Evolutionary conservation across 1,140 invertebrate genomes (phyloP), one percentile per base, ranked within the genome.

Genomic region (Elysia chlorotica): DNA sequence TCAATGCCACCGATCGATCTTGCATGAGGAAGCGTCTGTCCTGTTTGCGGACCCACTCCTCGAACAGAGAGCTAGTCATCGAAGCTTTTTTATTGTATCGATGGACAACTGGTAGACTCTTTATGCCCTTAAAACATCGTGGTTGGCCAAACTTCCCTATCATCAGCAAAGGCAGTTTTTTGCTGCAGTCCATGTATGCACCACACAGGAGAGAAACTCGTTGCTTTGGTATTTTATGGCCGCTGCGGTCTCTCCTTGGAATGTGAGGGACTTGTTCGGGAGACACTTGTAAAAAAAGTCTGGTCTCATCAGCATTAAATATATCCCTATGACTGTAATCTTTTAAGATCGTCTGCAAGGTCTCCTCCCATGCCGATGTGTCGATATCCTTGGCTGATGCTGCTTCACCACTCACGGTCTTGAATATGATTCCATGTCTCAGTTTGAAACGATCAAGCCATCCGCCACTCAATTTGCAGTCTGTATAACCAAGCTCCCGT

Each of bases 61-160:
- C 62, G 28, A 65, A 65, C 4, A 65, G 33, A 17, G 6, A 5
- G 28, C 28, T 33, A 31, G 62, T 65, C 62, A 65, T 35, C 62
- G 6, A 35, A 31, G 62, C 62, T 36, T 65, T 65, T 31, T 23
- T 36, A 23, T 35, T 65, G 33, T 4, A 33, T 14, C 31, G 5
- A 23, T 65, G 35, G 14, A 31, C 35, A 5, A 35, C 62, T 30
- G 62, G 62, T 14, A 65, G 33, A 19, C 14, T 30, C 5, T 65
- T 65, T 31, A 65, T 35, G 62, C 28, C 33, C 33, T 65, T 65
- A 35, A 65, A 65, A 65, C 62, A 65, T 31, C 23, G 14, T 28
- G 62, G 62, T 31, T 35, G 14, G 4, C 23, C 6, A 35, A 36
- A 65, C 28, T 65, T 65, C 23, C 62, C 62, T 14, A 65, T 14